Percentiles rank a stretch among this genome's conserved stretches.
Conservation (phyloP, 2,113 vertebrate species). For the Saguinus imperator region DNA sequence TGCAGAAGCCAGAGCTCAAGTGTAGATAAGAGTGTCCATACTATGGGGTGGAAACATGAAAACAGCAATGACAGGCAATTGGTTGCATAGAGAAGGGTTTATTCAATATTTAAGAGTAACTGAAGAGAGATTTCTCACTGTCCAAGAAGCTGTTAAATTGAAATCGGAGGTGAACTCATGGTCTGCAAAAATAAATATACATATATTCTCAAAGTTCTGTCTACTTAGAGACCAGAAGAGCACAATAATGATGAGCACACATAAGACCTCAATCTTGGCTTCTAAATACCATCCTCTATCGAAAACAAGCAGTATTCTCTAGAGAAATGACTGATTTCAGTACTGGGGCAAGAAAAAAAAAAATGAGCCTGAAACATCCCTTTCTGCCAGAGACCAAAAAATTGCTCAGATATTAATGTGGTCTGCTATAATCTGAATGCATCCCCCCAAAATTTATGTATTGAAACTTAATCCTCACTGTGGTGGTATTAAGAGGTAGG, state of each 20-base stretch:
- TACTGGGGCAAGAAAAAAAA: background rate
- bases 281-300: background rate
- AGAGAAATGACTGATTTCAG: background rate
- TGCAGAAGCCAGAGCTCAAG: background rate
- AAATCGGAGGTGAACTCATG: background rate
- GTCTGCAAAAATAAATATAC: background rate
- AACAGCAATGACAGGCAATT: background rate
- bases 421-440: background rate
- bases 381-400: background rate
- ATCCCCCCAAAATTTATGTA: background rate
- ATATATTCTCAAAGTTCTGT: background rate
- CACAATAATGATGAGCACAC: background rate
- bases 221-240: background rate
- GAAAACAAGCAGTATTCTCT: background rate
- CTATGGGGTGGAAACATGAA: too few relatives aligned
- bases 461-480: background rate
- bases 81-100: background rate
- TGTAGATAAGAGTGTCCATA: background rate
- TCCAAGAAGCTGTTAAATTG: background rate
- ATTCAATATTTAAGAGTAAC: background rate
- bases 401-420: background rate
- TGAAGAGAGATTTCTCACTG: background rate
- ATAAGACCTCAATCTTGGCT: background rate
- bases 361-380: background rate
- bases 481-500: background rate